A percentile compares a stretch with the other conserved stretches of the same genome.
phyloP scores from a whole-genome alignment of 92 coral and sea anemone species.

The Porites evermanni region DNA sequence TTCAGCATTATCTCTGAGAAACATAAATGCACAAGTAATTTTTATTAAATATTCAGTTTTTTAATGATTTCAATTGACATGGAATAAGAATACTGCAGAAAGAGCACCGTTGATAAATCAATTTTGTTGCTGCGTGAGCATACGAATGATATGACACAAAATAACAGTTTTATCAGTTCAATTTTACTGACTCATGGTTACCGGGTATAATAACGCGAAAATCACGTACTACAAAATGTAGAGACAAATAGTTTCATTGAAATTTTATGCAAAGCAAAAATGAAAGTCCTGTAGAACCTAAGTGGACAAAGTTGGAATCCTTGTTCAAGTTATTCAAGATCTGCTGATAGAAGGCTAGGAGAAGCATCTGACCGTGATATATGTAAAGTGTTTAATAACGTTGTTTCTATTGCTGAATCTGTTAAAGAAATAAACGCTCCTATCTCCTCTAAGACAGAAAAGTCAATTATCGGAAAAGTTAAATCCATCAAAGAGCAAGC shows the following conservation, averaged over 20 bases:
- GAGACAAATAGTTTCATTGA: slow-evolving; percentile 24
- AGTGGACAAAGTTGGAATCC: slow-evolving; percentile 55
- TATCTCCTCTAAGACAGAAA: slow-evolving; percentile 45
- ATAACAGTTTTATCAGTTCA: no score
- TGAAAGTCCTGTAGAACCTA: slow-evolving; percentile 44
- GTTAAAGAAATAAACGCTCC: slow-evolving; percentile 55
- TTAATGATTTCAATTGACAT: no score
- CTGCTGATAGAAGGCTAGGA: slow-evolving; percentile 46
- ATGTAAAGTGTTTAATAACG: slow-evolving; percentile 49
- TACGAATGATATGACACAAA: no score
- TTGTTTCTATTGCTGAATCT: slow-evolving; percentile 38
- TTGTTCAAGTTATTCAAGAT: slow-evolving; percentile 52
- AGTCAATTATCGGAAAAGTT: slow-evolving; percentile 24
- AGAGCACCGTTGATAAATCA: no score
- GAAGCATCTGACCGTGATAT: slow-evolving; percentile 37
- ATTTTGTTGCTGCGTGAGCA: no score
- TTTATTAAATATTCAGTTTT: no score
- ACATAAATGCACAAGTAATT: no score
- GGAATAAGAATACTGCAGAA: no score
- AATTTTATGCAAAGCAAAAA: slow-evolving; percentile 32
- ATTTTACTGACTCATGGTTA: no score
- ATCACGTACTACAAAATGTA: slow-evolving; percentile 35
- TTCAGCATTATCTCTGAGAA: no score
- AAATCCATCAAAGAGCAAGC: slow-evolving; percentile 39
- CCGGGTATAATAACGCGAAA: slow-evolving; percentile 9